Percentiles rank a stretch among this genome's conserved stretches.
These are phyloP conservation scores for Oithona nana DNA, from an alignment of 2,888 invertebrate genomes.

Conservation along the genomic window DNA sequence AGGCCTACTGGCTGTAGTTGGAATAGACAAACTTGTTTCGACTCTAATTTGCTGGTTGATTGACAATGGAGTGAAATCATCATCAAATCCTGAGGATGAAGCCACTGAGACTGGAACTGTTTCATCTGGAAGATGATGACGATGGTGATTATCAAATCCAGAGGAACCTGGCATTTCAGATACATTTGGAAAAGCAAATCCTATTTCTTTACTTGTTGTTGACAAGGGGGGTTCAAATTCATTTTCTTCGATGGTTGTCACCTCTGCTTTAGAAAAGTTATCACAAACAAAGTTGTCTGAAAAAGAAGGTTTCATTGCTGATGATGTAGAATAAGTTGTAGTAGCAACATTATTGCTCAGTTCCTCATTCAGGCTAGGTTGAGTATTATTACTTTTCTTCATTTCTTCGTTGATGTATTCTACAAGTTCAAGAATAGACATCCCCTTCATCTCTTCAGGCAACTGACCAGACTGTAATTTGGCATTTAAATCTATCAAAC, in stretches of 20 bases:
- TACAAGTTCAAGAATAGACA: constrained; percentile 15
- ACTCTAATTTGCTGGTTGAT: not conserved
- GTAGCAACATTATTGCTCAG: not conserved
- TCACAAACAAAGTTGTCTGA: constrained; percentile 13
- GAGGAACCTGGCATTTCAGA: not conserved
- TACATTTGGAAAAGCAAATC: too few relatives aligned
- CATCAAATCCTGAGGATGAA: not conserved
- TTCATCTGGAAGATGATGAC: not conserved
- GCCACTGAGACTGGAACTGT: not conserved
- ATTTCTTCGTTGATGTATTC: not conserved
- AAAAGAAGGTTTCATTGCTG: constrained; percentile 10
- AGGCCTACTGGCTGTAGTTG: not conserved
- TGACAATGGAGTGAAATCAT: not conserved
- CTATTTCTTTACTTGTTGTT: too few relatives aligned
- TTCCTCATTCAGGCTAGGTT: not conserved
- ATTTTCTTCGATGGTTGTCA: not conserved
- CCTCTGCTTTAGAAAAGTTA: not conserved
- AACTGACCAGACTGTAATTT: constrained; percentile 10
- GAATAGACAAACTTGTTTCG: not conserved
- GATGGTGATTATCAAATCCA: too few relatives aligned
- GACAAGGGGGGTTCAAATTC: not conserved
- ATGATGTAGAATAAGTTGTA: not conserved
- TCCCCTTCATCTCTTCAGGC: constrained; percentile 12
- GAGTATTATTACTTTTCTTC: not conserved
- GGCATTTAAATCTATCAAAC: constrained; percentile 48